Base-by-base conservation (phyloP, 2,888 invertebrate species). In the Tupiocoris notatus region DNA sequence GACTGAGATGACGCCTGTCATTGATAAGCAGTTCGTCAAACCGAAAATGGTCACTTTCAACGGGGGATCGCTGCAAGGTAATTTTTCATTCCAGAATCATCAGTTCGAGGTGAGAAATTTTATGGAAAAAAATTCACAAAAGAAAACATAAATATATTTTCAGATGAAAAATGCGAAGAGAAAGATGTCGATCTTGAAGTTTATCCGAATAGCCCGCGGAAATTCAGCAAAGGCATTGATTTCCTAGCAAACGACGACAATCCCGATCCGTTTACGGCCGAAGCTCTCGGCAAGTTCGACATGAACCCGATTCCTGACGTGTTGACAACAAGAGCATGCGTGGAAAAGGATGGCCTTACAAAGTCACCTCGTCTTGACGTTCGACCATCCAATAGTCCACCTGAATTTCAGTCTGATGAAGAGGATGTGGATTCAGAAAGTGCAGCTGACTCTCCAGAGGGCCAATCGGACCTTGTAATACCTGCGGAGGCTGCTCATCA, bases 311-410 rank as follows among this genome's bases (percentile, higher is more conserved):
- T 84, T 0, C 84, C 85, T 1, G 85, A 86, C 76, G 84, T 86
- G 22, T 80, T 85, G 62, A 84, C 85, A 0, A 86, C 87, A 0
- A 83, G 86, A 58, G 87, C 87, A 2, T 88, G 88, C 81, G 86
- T 88, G 20, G 88, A 88, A 80, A 83, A 88, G 3, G 88, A 87
- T 7, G 39, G 39, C 39, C 39, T 39, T 7, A 12, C 12, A 3
- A 80, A 83, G 61, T 81, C 77, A 80, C 22, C 71, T 77, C n/a
- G 62, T 78, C 58, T 17, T 25, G 6, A 39, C 39, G 12, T 7
- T 39, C 3, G 12, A 12, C 39, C 12, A 39, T 39, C 39, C 6
- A 39, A 39, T 39, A 12, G 39, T 39, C 39, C 3, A 39, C 39
- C n/a, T n/a, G n/a, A n/a, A n/a, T n/a, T 3, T 39, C 39, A 39